Percentiles rank a stretch among this genome's conserved stretches.
Conservation (phyloP, 2,113 vertebrate genomes). For the Esox niger region DNA sequence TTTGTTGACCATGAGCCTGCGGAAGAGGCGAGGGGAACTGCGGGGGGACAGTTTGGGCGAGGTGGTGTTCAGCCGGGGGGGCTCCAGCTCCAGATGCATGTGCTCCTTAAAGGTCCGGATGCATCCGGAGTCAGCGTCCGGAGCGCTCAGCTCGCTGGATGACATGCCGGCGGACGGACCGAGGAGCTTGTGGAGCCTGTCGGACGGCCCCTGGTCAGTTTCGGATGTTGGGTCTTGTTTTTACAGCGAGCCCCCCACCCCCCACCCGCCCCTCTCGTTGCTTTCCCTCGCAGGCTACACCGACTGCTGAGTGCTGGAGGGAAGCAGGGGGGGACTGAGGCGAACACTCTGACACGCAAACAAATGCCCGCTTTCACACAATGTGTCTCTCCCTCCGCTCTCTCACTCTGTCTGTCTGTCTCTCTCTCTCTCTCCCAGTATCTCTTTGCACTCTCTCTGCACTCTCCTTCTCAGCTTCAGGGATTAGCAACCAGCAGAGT, state of each 20-base stretch:
- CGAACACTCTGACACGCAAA: conserved; percentile 17
- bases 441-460: conserved; percentile 16
- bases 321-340: conserved; percentile 1
- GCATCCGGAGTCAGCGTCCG: conserved; percentile 82
- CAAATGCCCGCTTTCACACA: conserved; percentile 30
- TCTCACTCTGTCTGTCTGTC: conserved; percentile 29
- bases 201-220: neutral
- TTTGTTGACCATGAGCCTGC: conserved; percentile 98
- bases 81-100: conserved; percentile 97
- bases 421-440: conserved; percentile 16
- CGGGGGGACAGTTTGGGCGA: conserved; percentile 97
- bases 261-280: neutral
- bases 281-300: conserved; percentile 2
- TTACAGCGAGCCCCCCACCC: conserved; percentile 1
- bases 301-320: conserved; percentile 19
- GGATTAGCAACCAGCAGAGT: conserved; percentile 44
- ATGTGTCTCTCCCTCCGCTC: conserved; percentile 31
- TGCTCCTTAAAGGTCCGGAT: conserved; percentile 97
- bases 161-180: conserved; percentile 75
- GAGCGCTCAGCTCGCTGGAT: conserved; percentile 77
- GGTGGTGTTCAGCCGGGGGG: conserved; percentile 81
- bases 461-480: conserved; percentile 37
- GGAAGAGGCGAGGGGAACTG: conserved; percentile 93
- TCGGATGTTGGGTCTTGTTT: neutral
- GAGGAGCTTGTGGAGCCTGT: too few species aligned